Evolutionary conservation across 2,888 invertebrate species (phyloP), one percentile per base, ranked within the genome.

Genomic region (Fissipunctia ypsillon): DNA sequence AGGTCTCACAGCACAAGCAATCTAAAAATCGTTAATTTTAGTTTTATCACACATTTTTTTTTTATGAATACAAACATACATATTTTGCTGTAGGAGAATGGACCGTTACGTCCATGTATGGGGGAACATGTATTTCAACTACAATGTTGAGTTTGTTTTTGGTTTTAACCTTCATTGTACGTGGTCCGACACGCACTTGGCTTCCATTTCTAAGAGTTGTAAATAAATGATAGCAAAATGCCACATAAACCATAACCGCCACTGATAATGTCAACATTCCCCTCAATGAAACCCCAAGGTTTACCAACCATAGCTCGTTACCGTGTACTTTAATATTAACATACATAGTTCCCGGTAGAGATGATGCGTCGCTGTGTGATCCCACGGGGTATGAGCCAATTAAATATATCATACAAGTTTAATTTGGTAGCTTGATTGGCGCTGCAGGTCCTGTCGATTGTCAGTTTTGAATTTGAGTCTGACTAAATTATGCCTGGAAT

Each of bases 381-480:
- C 77, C 45, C 35, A 10, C 14, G 61, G 80, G 48, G n/a, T 5
- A 43, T 12, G 35, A 48, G 14, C 28, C 77, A 77, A 56, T 77
- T 77, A 80, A 67, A 74, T 77, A 67, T 56, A 28, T 60, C 54
- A 60, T 60, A 66, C 66, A 60, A 73, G 80, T 77, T 80, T 77
- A 60, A 77, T 54, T 28, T 80, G 38, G 41, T 54, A 35, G n/a
- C 52, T 43, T 76, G 76, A 73, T 76, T 76, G 52, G 76, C 28
- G 9, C 12, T 52, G 76, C 52, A 28, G 52, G 35, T 63, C 28
- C 43, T 28, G 14, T 5, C 22, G n/a, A 28, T 10, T 1, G 7
- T 41, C 10, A 5, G 25, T 35, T 78, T 61, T 50, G 61, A 43
- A 56, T 70, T 52, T 52, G 16, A 54, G 31, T 45, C 2, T 14